Percentiles rank a stretch among this genome's conserved stretches.
Evolutionary conservation across 1,140 invertebrate species (phyloP).

Genomic region (Drosophila repleta): DNA sequence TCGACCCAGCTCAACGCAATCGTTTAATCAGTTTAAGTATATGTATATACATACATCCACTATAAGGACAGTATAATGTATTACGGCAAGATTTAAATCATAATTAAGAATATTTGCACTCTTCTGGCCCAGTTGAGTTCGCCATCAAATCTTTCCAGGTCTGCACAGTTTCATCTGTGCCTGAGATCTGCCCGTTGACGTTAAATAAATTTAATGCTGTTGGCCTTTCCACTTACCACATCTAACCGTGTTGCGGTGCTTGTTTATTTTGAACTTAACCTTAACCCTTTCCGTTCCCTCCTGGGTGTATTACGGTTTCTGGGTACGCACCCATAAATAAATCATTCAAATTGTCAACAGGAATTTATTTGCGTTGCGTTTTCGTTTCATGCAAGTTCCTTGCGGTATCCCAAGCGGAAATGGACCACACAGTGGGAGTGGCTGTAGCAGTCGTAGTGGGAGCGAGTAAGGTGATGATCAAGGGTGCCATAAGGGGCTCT

Average conservation of each 20-base stretch:
- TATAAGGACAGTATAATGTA: background rate
- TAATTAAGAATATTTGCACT: constrained; percentile 5
- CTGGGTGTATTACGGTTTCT: constrained; percentile 42
- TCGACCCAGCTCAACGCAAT: no score
- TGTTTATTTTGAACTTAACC: constrained; percentile 22
- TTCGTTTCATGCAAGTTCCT: constrained; percentile 51
- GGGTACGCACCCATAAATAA: constrained; percentile 73
- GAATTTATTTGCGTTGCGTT: constrained; percentile 64
- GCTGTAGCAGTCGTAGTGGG: background rate
- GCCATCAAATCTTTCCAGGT: background rate
- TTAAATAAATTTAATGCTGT: constrained; percentile 34
- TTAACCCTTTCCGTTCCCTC: constrained; percentile 1
- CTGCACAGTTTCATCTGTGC: background rate
- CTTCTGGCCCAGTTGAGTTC: background rate
- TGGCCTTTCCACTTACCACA: constrained; percentile 36
- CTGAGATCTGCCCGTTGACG: background rate
- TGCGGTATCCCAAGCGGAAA: constrained; percentile 62
- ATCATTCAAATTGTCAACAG: constrained; percentile 76
- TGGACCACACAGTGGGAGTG: constrained; percentile 32
- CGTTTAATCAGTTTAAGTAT: no score
- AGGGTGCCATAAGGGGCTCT: background rate
- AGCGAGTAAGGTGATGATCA: background rate
- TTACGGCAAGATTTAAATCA: constrained; percentile 6
- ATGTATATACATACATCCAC: no score
- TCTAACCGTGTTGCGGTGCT: constrained; percentile 9